Base-by-base conservation (phyloP, 2,797 vertebrate genomes). In the Triplophysa yarkandensis region DNA sequence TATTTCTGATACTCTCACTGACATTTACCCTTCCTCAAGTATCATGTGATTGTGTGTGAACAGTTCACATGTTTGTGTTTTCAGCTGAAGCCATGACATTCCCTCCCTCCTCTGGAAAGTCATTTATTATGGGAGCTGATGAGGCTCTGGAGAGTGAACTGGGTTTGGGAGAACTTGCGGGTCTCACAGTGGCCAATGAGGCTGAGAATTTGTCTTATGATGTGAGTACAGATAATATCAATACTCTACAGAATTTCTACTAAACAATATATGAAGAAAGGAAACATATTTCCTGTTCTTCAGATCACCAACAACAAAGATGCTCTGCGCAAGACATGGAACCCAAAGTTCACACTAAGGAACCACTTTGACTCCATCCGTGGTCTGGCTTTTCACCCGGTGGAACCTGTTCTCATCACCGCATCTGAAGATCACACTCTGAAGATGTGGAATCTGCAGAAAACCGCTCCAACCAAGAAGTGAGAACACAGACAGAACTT, bases 361-460 rank as follows among this genome's bases (percentile, higher is more conserved):
- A 99, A 97, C 87, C 98, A 99, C 86, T 99, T 99, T 60, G 98
- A 99, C 81, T 95, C 95, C 78, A 96, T 99, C 82, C 93, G 96
- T 57, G 95, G 94, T 57, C 93, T 99, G 61, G 91, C 94, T 76
- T 99, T 99, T 85, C 98, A 99, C 86, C 98, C 98, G 0, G 83
- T 92, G 81, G 98, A 99, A 87, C 96, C 97, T 2, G 95, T 99
- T 74, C 91, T 99, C 85, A 89, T 99, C 90, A 99, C 98, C 0
- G 98, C 98, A 17, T 99, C 97, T 19, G 98, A 99, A 83, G 98
- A 99, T 83, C 97, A 98, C 89, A 99, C 98, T 0, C 90, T 99
- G 80, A 99, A 99, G 90, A 96, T 99, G 96, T 99, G 98, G 98
- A 99, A 99, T 90, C 94, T 99, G 66, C 98, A 98, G 85, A 99